phyloP scores from a whole-genome alignment of 2,797 vertebrate genomes.

The Sphenopsis melanotis region DNA sequence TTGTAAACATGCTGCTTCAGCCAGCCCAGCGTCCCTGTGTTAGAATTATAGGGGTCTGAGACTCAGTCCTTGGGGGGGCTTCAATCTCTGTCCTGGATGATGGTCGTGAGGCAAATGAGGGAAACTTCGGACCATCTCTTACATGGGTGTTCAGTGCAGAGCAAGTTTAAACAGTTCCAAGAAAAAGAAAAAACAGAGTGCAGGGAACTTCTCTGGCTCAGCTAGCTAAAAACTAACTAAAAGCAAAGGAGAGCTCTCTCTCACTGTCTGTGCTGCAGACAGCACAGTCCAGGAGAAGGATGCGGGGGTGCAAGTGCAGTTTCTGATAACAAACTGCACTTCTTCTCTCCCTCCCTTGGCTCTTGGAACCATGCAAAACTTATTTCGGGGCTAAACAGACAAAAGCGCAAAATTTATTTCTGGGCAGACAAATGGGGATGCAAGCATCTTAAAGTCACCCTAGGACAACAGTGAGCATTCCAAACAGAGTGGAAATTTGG shows the following conservation, averaged over 20 bases:
- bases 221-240: neutral
- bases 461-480: neutral
- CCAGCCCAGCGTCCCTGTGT: too few relatives aligned
- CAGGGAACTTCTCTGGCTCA: neutral
- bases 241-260: neutral
- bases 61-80: neutral
- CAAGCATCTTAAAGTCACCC: neutral
- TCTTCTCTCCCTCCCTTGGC: neutral
- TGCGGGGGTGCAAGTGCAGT: neutral
- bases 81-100: neutral
- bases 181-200: neutral
- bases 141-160: neutral
- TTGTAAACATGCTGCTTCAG: neutral
- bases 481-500: neutral
- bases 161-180: neutral
- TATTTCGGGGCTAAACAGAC: neutral
- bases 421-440: neutral
- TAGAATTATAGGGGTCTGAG: neutral
- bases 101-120: neutral
- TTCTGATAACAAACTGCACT: neutral
- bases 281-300: neutral
- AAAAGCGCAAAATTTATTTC: neutral
- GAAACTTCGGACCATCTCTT: neutral
- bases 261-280: neutral
- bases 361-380: neutral